Evolutionary conservation across 1,140 invertebrate genomes (phyloP).

Genomic region (Metaphire vulgaris): DNA sequence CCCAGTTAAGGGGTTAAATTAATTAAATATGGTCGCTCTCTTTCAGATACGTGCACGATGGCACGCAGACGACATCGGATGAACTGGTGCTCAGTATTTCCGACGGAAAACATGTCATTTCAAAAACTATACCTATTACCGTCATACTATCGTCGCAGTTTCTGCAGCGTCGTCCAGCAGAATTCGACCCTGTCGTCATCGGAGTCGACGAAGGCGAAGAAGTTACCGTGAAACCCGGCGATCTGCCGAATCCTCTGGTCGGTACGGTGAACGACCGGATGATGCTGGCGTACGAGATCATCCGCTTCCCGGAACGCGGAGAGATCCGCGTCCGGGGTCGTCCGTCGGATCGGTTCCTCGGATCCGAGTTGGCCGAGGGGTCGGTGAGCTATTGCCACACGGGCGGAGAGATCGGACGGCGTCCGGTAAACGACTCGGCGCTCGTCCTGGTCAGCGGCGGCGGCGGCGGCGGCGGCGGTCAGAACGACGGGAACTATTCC

Average conservation of each 20-base stretch:
- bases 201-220: slow-evolving; percentile 44
- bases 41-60: slow-evolving; percentile 50
- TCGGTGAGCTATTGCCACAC: slow-evolving; percentile 38
- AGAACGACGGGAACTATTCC: neutral
- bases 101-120: slow-evolving; percentile 49
- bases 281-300: slow-evolving; percentile 47
- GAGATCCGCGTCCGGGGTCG: slow-evolving; percentile 42
- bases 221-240: slow-evolving; percentile 41
- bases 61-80: slow-evolving; percentile 46
- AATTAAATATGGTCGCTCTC: no score
- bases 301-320: slow-evolving; percentile 47
- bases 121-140: slow-evolving; percentile 45
- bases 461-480: slow-evolving; percentile 39
- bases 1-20: no score
- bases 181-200: slow-evolving; percentile 45
- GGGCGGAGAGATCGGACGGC: slow-evolving; percentile 49
- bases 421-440: slow-evolving; percentile 43
- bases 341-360: slow-evolving; percentile 33
- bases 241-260: slow-evolving; percentile 35
- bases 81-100: slow-evolving; percentile 47
- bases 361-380: slow-evolving; percentile 32
- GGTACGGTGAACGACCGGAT: slow-evolving; percentile 48
- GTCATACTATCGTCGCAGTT: slow-evolving; percentile 38
- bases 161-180: neutral
- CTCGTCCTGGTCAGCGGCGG: slow-evolving; percentile 51